Evolutionary conservation across 1,140 invertebrate species (phyloP), one percentile per base, ranked within the genome.

Genomic region (Homalodisca vitripennis): DNA sequence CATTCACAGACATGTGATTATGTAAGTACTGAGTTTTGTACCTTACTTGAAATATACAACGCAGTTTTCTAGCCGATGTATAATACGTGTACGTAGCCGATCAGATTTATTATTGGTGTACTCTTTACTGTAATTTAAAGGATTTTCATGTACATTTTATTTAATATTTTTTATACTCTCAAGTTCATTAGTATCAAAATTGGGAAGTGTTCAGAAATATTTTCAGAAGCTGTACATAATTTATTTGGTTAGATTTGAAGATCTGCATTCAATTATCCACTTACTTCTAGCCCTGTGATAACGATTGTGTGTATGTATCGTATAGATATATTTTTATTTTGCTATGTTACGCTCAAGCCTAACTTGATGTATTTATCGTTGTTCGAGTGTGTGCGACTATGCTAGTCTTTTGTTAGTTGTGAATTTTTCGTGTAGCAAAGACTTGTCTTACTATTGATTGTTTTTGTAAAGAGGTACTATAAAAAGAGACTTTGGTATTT

Each of bases 141-240:
- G 22, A 60, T 27, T 60, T 24, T 27, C 10, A 24, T 60, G 55
- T 60, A 60, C 24, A 60, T 60, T 60, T 60, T 12, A 51, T 51
- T 60, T 60, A 30, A 30, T 60, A 60, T 60, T 60, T 60, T 60
- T 60, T 60, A 60, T 60, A 60, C 55, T 60, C 55, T 60, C 55
- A n/a, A 60, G 10, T 60, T 60, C 22, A 27, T 60, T 60, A 30
- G 55, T 60, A 30, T 60, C 26, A 27, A 60, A 26, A 60, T 60
- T 60, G 27, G 48, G 48, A 60, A 26, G 55, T 60, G 55, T 60
- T 60, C 55, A 60, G 6, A 41, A 60, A 27, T n/a, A n/a, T 60
- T 60, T 26, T 53, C 48, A 53, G 3, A 30, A 27, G 2, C 6
- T 60, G 55, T 60, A 29, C 6, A 60, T 60, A 60, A 13, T 60